Evolutionary conservation across 2,888 invertebrate species (phyloP).

Genomic region (Erannis defoliaria): DNA sequence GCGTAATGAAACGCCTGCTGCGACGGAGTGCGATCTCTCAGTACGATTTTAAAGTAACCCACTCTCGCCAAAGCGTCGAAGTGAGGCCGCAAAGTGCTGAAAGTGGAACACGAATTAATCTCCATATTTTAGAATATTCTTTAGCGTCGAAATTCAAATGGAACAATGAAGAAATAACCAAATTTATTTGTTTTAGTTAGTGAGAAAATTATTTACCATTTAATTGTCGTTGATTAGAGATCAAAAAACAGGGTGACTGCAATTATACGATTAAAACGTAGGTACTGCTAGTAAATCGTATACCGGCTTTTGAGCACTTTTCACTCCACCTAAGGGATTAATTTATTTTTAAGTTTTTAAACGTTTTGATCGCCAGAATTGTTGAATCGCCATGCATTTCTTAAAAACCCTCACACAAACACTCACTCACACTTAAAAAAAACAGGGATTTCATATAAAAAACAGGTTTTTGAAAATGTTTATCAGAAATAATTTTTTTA

Average conservation of each 20-base stretch:
- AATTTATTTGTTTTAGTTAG: constrained; percentile 1
- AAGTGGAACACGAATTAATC: constrained; percentile 45
- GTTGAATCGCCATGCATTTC: too few species aligned
- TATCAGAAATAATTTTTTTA: too few species aligned
- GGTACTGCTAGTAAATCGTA: too few species aligned
- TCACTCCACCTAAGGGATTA: too few species aligned
- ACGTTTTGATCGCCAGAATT: too few species aligned
- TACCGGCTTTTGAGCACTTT: too few species aligned
- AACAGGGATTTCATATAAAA: too few species aligned
- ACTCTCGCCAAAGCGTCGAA: constrained; percentile 67
- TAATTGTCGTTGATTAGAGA: not conserved
- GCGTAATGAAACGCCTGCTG: constrained; percentile 55
- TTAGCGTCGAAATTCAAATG: constrained; percentile 3
- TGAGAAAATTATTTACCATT: not conserved
- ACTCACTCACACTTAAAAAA: too few species aligned
- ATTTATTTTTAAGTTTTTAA: too few species aligned
- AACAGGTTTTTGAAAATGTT: too few species aligned
- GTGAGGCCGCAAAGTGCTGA: constrained; percentile 65
- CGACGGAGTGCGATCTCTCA: constrained; percentile 47
- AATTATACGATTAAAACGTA: not conserved
- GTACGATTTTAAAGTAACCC: constrained; percentile 69
- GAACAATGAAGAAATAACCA: constrained; percentile 16
- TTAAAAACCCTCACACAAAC: too few species aligned
- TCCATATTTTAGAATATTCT: constrained; percentile 7
- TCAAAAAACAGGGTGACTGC: not conserved